Conservation (phyloP, 2,113 vertebrate genomes). For the Ctenodactylus gundi region DNA sequence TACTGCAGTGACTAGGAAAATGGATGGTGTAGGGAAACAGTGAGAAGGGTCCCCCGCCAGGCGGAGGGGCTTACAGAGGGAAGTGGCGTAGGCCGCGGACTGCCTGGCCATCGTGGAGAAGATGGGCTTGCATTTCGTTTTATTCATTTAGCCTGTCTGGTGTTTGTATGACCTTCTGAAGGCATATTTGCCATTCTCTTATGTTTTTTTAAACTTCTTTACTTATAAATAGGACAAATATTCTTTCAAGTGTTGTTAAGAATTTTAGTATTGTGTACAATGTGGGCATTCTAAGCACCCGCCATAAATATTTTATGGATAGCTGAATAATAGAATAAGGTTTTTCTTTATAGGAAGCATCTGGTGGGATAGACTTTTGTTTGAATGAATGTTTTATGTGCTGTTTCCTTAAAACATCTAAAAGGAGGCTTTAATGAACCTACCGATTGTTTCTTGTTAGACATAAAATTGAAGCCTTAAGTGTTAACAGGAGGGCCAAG, state of each 20-base stretch:
- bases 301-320: conserved; percentile 85
- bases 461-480: conserved; percentile 59
- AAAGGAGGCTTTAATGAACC: conserved; percentile 75
- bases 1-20: not conserved
- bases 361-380: conserved; percentile 72
- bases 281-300: conserved; percentile 62
- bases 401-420: conserved; percentile 71
- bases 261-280: conserved; percentile 72
- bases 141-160: conserved; percentile 1
- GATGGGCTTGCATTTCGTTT: not conserved
- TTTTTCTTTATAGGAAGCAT: conserved; percentile 78
- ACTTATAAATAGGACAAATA: conserved; percentile 56
- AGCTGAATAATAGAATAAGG: conserved; percentile 76
- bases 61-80: not conserved
- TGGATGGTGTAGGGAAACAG: not conserved
- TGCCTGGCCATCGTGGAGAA: not conserved
- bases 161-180: conserved; percentile 24
- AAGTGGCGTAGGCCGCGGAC: not conserved
- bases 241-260: conserved; percentile 66
- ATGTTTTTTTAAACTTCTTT: not conserved
- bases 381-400: conserved; percentile 82
- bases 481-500: conserved; percentile 34
- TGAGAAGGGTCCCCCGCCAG: not conserved
- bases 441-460: conserved; percentile 60
- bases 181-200: conserved; percentile 3